phyloP scores from a whole-genome alignment of 2,113 vertebrate species.

The Periophthalmus modestus region DNA sequence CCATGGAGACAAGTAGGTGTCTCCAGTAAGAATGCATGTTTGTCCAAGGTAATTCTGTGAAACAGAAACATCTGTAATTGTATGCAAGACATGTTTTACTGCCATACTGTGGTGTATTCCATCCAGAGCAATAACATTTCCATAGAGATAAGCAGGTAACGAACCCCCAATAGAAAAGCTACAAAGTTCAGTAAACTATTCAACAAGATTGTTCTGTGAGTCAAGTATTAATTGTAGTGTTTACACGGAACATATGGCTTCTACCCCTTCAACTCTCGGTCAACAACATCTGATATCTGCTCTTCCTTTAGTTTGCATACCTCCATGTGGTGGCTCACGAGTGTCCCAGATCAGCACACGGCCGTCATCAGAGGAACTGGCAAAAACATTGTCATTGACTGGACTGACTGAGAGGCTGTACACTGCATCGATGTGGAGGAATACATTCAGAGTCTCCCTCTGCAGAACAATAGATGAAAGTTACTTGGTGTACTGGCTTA shows the following conservation, averaged over 20 bases:
- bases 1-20: neutral
- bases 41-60: neutral
- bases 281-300: neutral
- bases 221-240: neutral
- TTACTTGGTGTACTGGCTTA: neutral
- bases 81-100: neutral
- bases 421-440: constrained; percentile 97
- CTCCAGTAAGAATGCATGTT: neutral
- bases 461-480: constrained; percentile 44
- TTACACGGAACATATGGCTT: too few relatives aligned
- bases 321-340: constrained; percentile 92
- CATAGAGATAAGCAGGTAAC: too few relatives aligned
- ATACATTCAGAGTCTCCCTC: constrained; percentile 94
- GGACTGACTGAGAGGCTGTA: constrained; percentile 97
- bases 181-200: too few relatives aligned
- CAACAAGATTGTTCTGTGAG: neutral
- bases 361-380: constrained; percentile 96
- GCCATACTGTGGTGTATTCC: neutral
- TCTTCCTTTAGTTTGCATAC: constrained; percentile 61
- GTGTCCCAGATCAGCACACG: constrained; percentile 99
- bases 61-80: neutral
- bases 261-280: neutral
- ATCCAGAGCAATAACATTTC: neutral
- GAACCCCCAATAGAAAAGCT: too few relatives aligned
- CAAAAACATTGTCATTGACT: constrained; percentile 97